Evolutionary conservation across 2,888 invertebrate genomes (phyloP), one percentile per base, ranked within the genome.

Genomic region (Agonum fuliginosum): DNA sequence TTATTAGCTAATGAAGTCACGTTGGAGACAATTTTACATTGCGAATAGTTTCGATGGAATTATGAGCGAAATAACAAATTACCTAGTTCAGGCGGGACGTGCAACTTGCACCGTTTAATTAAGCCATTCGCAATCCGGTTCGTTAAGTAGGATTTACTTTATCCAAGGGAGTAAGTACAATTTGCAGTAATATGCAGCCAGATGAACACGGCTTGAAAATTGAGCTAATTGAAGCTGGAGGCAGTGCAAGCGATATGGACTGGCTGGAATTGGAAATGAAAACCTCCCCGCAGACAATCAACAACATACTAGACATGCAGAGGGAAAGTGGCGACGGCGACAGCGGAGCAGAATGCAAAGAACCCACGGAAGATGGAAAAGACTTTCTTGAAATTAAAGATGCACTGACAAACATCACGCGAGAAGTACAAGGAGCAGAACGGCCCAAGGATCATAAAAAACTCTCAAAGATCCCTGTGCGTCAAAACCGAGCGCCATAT

Each of bases 271-370:
- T 58, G 19, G 30, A 17, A 22, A 67, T 67, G 41, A 41, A 67
- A 27, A 6, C 58, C 19, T 19, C 41, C 67, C 41, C 67, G 2
- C 67, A 41, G 37, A 41, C 67, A 37, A 37, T 67, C 37, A 54
- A 22, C 24, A 54, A 5, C 24, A 12, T 79, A 27, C 67, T 80
- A 19, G 79, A 79, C 30, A 71, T 46, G 69, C 73, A 19, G 34
- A 76, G 81, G 0, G 81, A 81, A 78, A 78, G 79, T 12, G 81
- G 81, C 5, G 81, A 81, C 58, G 81, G 81, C 0, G 79, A 78
- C 34, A 73, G 69, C 37, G 79, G 78, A 8, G 79, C 78, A 12
- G 81, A 81, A 73, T 80, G 78, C 24, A 81, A 80, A 70, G 80
- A 80, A 78, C 79, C 79, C n/a, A 24, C 51, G 20, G 79, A 79